Conservation (phyloP, 2,888 invertebrate species). For the Scaptomyza reducta region DNA sequence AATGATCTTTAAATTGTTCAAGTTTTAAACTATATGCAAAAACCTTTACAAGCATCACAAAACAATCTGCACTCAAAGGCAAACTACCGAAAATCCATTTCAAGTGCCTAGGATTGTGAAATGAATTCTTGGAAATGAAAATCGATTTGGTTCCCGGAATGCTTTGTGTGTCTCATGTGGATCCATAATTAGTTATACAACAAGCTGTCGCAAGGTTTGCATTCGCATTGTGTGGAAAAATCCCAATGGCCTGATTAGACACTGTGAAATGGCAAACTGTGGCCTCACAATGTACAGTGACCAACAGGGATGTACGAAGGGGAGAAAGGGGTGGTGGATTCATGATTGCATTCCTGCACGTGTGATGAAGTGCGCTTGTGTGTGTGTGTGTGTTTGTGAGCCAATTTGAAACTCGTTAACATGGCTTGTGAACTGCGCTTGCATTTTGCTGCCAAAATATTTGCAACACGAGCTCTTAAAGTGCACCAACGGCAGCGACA, state of each 20-base stretch:
- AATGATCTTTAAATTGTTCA: too few species aligned
- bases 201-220: slow-evolving; percentile 20
- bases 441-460: slow-evolving; percentile 73
- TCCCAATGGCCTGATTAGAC: slow-evolving; percentile 55
- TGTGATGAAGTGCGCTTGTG: slow-evolving; percentile 2
- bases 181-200: slow-evolving; percentile 13
- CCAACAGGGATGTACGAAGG: too few species aligned
- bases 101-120: not conserved
- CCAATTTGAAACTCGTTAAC: slow-evolving; percentile 71
- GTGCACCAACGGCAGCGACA: slow-evolving; percentile 39
- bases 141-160: not conserved
- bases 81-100: not conserved
- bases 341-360: slow-evolving; percentile 8
- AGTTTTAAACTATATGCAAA: too few species aligned
- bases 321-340: not conserved
- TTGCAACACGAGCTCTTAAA: slow-evolving; percentile 51
- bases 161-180: not conserved
- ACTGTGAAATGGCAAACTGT: slow-evolving; percentile 24
- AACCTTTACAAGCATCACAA: not conserved
- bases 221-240: slow-evolving; percentile 28
- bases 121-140: not conserved
- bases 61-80: not conserved
- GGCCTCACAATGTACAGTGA: slow-evolving; percentile 5
- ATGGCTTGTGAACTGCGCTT: slow-evolving; percentile 63
- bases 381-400: slow-evolving; percentile 23